Evolutionary conservation across 2,113 vertebrate genomes (phyloP), one percentile per base, ranked within the genome.

Genomic region (Dipodomys stephensi): DNA sequence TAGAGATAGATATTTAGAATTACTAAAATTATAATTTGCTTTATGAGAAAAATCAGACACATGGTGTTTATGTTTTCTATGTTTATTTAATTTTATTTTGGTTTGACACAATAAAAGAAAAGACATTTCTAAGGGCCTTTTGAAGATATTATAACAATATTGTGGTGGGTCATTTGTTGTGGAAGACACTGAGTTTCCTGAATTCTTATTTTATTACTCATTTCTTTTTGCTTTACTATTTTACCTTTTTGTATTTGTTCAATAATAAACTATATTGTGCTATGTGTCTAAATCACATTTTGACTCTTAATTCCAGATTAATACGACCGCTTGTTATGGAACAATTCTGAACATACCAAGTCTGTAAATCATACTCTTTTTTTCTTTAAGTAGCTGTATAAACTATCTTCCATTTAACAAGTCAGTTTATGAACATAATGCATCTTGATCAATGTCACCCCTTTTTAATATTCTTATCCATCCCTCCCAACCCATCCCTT

Each of bases 1-100:
- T 72, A 53, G 44, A 53, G 5, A 53, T 91, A 84, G 84, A 71
- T 82, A 84, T 89, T 91, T 90, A 93, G 46, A 95, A 72, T 78
- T 79, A 49, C 10, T 83, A 10, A 80, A 87, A 22, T 39, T 6
- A 49, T 7, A 2, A 91, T 81, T 78, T 96, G 77, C 11, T 65
- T 39, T 71, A 53, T 57, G 28, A 25, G 25, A 82, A 25, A 90
- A 88, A 84, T 65, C 4, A 44, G 7, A 88, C 85, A 81, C 30
- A 39, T 39, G 1, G 39, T 39, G 39, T 39, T 39, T 6, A 39
- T 39, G 39, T 39, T 39, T 39, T 39, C 39, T 39, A 39, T 39
- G 39, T 39, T 39, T 39, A 39, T 39, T 39, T 62, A 85, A 72
- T 88, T 92, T 77, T 4, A 65, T 32, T 4, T 22, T 64, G 4